Evolutionary conservation across 2,888 invertebrate genomes (phyloP).

Genomic region (Nebria brevicollis): DNA sequence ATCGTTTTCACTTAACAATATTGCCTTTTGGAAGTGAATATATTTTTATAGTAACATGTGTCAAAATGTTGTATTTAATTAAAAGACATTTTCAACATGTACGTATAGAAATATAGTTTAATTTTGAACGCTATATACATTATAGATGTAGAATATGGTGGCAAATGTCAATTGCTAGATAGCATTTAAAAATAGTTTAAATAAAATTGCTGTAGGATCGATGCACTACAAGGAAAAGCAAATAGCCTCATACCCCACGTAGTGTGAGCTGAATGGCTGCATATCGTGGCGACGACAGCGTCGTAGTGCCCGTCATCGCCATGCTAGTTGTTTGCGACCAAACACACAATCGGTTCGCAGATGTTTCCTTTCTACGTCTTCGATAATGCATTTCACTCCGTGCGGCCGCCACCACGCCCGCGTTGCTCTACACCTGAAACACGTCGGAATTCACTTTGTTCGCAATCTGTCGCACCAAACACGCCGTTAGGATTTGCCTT

Average conservation of each 20-base stretch:
- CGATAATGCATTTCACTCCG: slow-evolving; percentile 46
- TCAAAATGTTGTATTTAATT: too few species aligned
- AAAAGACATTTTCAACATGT: too few species aligned
- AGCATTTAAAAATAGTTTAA: background rate
- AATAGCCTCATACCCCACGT: background rate
- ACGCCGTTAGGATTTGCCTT: slow-evolving; percentile 44
- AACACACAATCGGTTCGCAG: slow-evolving; percentile 45
- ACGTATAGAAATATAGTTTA: background rate
- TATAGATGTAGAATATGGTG: background rate
- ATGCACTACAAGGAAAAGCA: background rate
- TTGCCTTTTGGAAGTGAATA: too few species aligned
- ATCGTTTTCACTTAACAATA: background rate
- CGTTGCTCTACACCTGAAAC: slow-evolving; percentile 36
- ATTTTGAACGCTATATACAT: background rate
- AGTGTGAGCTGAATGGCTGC: background rate
- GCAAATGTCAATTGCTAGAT: background rate
- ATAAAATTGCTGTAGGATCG: background rate
- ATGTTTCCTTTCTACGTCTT: slow-evolving; percentile 46
- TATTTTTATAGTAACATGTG: too few species aligned
- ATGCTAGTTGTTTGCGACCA: slow-evolving; percentile 44
- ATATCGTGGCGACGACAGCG: slow-evolving; percentile 10
- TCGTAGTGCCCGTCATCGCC: slow-evolving; percentile 2
- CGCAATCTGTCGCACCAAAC: slow-evolving; percentile 46
- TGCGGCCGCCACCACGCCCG: slow-evolving; percentile 12
- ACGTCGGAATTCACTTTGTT: slow-evolving; percentile 47